phyloP scores from a whole-genome alignment of 2,888 invertebrate genomes.

The Aleiodes leptofemur region DNA sequence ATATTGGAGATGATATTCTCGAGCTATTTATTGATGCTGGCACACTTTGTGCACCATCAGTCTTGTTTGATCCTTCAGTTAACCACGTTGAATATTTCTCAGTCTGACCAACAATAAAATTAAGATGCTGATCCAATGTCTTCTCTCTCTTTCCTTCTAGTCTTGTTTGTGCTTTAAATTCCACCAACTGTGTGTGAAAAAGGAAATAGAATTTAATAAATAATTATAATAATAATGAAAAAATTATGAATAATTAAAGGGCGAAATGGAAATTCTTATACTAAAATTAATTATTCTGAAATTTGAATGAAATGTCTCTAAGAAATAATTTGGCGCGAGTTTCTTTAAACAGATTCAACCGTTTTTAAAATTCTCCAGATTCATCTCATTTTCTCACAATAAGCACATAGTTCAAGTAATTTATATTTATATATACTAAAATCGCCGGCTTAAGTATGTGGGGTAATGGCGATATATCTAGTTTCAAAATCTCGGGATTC shows the following conservation, averaged over 20 bases:
- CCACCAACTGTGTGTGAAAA: constrained; percentile 85
- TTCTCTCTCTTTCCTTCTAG: constrained; percentile 96
- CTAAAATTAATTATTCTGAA: too few species aligned
- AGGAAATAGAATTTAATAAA: too few species aligned
- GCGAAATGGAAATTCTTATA: too few species aligned
- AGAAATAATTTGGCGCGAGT: constrained; percentile 54
- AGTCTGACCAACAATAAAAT: constrained; percentile 98
- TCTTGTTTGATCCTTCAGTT: constrained; percentile 89
- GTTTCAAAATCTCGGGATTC: too few species aligned
- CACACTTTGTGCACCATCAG: constrained; percentile 72
- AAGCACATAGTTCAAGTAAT: constrained; percentile 72
- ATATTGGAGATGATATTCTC: constrained; percentile 72
- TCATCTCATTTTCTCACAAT: constrained; percentile 73
- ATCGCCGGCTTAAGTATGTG: constrained; percentile 74
- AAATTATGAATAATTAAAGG: too few species aligned
- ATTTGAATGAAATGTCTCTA: constrained; percentile 50
- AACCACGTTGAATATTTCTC: constrained; percentile 96
- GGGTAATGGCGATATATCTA: constrained; percentile 59
- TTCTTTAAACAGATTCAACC: constrained; percentile 38
- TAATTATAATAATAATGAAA: constrained; percentile 51
- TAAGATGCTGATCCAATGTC: constrained; percentile 96
- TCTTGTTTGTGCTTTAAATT: constrained; percentile 94
- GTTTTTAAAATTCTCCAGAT: constrained; percentile 52
- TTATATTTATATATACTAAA: constrained; percentile 62
- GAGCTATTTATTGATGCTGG: constrained; percentile 74